These are phyloP conservation scores for Lapara coniferarum DNA, from an alignment of 2,888 invertebrate genomes.

Conservation along the genomic window DNA sequence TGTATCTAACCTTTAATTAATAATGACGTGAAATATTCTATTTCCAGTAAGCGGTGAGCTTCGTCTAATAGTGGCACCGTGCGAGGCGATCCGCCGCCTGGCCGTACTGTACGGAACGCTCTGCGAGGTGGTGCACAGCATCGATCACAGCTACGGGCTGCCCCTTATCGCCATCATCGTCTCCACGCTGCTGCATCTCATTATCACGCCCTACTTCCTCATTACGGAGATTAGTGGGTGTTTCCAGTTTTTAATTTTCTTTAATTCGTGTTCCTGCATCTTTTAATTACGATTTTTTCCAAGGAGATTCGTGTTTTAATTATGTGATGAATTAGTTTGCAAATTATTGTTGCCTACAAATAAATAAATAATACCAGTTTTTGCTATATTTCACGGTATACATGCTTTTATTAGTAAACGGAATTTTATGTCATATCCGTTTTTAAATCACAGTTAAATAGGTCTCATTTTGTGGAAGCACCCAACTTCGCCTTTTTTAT, in stretches of 20 bases:
- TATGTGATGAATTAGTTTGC: no score
- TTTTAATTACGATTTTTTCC: no score
- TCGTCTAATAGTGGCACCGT: slow-evolving; percentile 63
- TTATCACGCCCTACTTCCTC: slow-evolving; percentile 85
- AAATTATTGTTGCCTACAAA: neutral
- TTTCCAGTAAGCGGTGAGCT: slow-evolving; percentile 61
- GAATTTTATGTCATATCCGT: no score
- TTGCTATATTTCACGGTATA: no score
- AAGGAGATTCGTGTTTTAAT: no score
- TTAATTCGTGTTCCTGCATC: neutral
- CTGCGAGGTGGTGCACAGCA: slow-evolving; percentile 76
- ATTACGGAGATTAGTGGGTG: slow-evolving; percentile 81
- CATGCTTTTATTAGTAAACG: no score
- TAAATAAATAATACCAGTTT: no score
- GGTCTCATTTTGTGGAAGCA: no score
- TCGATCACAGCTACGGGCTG: slow-evolving; percentile 81
- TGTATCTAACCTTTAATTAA: neutral
- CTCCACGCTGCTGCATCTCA: slow-evolving; percentile 83
- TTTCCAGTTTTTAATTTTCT: neutral
- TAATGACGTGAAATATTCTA: neutral
- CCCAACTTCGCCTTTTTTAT: no score
- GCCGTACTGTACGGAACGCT: slow-evolving; percentile 79
- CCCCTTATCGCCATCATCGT: slow-evolving; percentile 81
- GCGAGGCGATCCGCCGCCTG: slow-evolving; percentile 74
- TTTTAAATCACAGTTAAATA: no score